Conservation (phyloP, 2,888 invertebrate genomes). For the Acronicta aceris region DNA sequence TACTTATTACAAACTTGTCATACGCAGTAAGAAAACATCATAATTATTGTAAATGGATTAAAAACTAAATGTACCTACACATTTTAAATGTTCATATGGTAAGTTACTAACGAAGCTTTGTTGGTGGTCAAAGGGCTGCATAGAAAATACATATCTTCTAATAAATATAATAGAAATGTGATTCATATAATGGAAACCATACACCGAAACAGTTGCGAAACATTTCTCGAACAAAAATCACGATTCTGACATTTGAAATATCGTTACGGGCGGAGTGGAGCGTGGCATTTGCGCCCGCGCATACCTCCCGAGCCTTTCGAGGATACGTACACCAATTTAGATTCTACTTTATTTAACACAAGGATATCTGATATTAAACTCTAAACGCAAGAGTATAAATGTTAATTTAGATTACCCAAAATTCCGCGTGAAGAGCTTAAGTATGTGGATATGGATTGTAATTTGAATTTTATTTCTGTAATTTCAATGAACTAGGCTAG, state of each 20-base stretch:
- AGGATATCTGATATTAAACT: conserved; percentile 30
- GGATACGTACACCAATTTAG: conserved; percentile 55
- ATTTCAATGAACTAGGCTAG: conserved; percentile 39
- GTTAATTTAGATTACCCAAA: conserved; percentile 22
- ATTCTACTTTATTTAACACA: conserved; percentile 32
- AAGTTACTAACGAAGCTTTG: conserved; percentile 1
- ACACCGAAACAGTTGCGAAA: conserved; percentile 75
- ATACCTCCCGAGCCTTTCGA: conserved; percentile 72
- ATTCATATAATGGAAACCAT: conserved; percentile 48
- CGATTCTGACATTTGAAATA: conserved; percentile 87
- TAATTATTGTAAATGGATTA: too few relatives aligned
- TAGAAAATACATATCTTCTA: conserved; percentile 1
- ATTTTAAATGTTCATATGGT: neutral
- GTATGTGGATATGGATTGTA: conserved; percentile 22
- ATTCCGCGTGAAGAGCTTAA: conserved; percentile 13
- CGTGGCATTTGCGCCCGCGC: conserved; percentile 82
- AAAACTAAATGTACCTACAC: too few relatives aligned
- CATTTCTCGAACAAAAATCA: conserved; percentile 84
- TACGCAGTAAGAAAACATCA: neutral
- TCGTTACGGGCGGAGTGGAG: conserved; percentile 78
- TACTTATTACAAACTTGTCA: conserved; percentile 8
- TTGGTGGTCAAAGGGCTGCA: conserved; percentile 11
- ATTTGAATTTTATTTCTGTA: conserved; percentile 49
- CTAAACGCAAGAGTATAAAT: conserved; percentile 14
- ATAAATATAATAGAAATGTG: conserved; percentile 28